These are phyloP conservation scores for Parnassius glacialis DNA, from an alignment of 2,888 invertebrate species.

Conservation along the genomic window DNA sequence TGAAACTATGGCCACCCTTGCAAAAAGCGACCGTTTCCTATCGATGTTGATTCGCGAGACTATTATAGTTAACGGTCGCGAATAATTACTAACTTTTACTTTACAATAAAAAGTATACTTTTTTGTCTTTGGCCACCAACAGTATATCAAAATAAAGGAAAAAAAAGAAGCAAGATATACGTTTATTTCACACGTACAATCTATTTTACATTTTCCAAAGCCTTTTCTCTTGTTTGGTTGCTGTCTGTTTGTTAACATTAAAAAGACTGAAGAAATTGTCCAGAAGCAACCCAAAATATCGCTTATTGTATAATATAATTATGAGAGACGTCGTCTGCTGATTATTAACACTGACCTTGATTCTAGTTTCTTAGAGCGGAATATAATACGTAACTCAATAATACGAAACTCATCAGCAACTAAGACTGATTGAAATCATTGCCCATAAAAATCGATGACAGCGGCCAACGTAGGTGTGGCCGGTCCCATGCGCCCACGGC, in stretches of 20 bases:
- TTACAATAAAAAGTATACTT: too few relatives aligned
- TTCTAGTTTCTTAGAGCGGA: slow-evolving; percentile 29
- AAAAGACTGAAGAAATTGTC: slow-evolving; percentile 22
- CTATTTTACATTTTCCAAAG: neutral
- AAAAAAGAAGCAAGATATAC: too few relatives aligned
- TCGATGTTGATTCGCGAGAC: too few relatives aligned
- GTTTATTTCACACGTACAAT: too few relatives aligned
- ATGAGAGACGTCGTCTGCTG: slow-evolving; percentile 18
- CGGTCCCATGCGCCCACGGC: slow-evolving; percentile 42
- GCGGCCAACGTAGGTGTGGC: slow-evolving; percentile 40
- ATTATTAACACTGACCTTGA: slow-evolving; percentile 22
- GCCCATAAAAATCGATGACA: slow-evolving; percentile 37
- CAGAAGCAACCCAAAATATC: slow-evolving; percentile 23
- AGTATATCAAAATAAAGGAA: too few relatives aligned
- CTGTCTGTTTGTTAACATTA: slow-evolving; percentile 19
- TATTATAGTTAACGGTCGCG: too few relatives aligned
- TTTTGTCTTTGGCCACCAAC: too few relatives aligned
- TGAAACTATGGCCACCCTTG: too few relatives aligned
- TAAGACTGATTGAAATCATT: slow-evolving; percentile 34
- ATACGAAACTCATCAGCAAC: slow-evolving; percentile 37
- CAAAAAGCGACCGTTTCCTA: too few relatives aligned
- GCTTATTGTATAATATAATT: neutral
- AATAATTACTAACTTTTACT: too few relatives aligned
- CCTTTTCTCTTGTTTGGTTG: slow-evolving; percentile 4
- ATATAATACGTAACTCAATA: slow-evolving; percentile 32